phyloP scores from a whole-genome alignment of 2,113 vertebrate species.

The Polyodon spathula region DNA sequence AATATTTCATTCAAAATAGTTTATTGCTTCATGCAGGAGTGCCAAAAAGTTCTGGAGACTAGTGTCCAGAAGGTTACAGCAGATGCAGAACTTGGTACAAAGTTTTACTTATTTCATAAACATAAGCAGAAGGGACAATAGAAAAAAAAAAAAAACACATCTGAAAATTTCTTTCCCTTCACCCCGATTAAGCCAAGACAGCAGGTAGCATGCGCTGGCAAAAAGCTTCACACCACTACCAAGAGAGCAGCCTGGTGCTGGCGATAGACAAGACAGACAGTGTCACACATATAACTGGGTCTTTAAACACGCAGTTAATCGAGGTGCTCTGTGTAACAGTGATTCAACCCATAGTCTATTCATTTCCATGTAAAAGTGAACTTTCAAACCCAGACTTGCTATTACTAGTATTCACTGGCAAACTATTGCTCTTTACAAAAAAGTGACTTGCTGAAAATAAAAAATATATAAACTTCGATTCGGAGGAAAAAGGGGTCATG shows the following conservation, averaged over 20 bases:
- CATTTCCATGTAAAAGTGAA: too few species aligned
- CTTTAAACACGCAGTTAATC: too few species aligned
- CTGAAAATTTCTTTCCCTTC: constrained; percentile 27
- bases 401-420: too few species aligned
- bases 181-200: constrained; percentile 36
- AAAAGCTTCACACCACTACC: constrained; percentile 11
- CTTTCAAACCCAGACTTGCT: too few species aligned
- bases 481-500: too few species aligned
- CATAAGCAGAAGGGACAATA: constrained; percentile 45
- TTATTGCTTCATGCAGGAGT: constrained; percentile 74
- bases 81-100: constrained; percentile 63
- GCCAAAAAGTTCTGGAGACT: constrained; percentile 47
- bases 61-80: constrained; percentile 50
- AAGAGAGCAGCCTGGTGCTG: constrained; percentile 33
- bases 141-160: constrained; percentile 20
- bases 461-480: too few species aligned
- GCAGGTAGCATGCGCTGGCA: constrained; percentile 59
- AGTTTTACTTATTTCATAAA: constrained; percentile 49
- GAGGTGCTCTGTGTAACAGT: too few species aligned
- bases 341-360: too few species aligned
- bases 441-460: too few species aligned
- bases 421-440: too few species aligned
- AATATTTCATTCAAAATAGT: constrained; percentile 59
- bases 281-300: too few species aligned
- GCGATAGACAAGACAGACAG: constrained; percentile 23